Conservation (phyloP, 2,797 vertebrate species). For the Podarcis lilfordi region DNA sequence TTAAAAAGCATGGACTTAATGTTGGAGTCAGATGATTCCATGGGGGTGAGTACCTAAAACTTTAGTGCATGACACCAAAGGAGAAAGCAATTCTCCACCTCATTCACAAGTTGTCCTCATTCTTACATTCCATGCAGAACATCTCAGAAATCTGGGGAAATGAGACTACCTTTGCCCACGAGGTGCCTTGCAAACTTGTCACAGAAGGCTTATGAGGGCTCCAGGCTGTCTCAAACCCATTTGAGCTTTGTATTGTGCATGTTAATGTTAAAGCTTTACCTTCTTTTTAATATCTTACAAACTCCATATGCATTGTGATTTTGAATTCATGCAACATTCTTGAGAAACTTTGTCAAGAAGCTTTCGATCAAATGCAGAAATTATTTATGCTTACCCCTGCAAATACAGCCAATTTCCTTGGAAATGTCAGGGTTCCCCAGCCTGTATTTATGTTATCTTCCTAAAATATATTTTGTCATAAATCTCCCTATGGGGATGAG, state of each 20-base stretch:
- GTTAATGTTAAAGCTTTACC: too few species aligned
- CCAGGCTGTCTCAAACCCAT: too few species aligned
- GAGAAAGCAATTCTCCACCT: neutral
- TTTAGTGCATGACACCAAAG: neutral
- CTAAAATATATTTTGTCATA: conserved; percentile 6
- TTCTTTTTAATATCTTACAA: neutral
- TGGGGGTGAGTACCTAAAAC: neutral
- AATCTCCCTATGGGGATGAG: conserved; percentile 31
- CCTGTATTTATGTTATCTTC: conserved; percentile 9
- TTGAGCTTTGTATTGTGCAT: too few species aligned
- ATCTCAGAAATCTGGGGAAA: neutral
- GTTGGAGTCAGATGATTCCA: too few species aligned
- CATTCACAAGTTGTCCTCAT: neutral
- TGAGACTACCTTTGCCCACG: too few species aligned
- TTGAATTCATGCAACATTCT: neutral
- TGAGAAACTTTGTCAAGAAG: neutral
- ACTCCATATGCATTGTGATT: neutral
- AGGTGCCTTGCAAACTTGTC: too few species aligned
- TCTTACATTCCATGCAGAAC: neutral
- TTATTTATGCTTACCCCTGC: neutral
- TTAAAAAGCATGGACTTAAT: too few species aligned
- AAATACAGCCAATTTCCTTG: conserved; percentile 33
- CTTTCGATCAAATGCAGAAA: conserved; percentile 14
- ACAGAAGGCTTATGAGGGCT: too few species aligned
- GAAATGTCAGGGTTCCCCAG: conserved; percentile 15